Evolutionary conservation across 2,113 vertebrate species (phyloP).

Genomic region (Corythornis vintsioides): DNA sequence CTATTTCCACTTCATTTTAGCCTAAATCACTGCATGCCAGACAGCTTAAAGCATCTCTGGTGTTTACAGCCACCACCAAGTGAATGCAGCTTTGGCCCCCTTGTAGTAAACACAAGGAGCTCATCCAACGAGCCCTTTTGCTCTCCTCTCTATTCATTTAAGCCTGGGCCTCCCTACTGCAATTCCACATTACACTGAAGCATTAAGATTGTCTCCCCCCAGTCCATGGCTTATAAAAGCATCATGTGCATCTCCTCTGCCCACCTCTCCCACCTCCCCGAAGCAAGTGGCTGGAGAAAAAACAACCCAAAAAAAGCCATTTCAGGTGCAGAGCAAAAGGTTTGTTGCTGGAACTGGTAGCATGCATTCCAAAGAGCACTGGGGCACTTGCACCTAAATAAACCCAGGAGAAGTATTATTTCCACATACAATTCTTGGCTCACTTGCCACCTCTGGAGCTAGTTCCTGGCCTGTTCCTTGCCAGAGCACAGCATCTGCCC

Average conservation of each 20-base stretch:
- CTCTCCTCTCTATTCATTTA: not conserved
- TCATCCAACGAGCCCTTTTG: not conserved
- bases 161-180: not conserved
- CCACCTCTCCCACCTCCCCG: not conserved
- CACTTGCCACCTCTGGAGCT: not conserved
- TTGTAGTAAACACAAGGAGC: not conserved
- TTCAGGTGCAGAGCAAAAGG: not conserved
- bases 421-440: not conserved
- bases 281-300: not conserved
- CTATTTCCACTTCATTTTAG: not conserved
- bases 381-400: not conserved
- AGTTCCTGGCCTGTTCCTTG: not conserved
- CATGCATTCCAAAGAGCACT: not conserved
- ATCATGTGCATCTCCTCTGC: not conserved
- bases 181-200: not conserved
- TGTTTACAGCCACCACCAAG: not conserved
- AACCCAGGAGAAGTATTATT: not conserved
- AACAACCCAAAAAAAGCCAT: not conserved
- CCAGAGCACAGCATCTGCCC: not conserved
- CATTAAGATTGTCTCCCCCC: not conserved
- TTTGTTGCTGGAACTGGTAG: fast-evolving
- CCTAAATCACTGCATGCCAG: not conserved
- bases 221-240: not conserved
- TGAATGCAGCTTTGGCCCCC: not conserved
- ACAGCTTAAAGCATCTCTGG: not conserved